These are phyloP conservation scores for Clunio marinus DNA, from an alignment of 2,888 invertebrate genomes.

Conservation along the genomic window DNA sequence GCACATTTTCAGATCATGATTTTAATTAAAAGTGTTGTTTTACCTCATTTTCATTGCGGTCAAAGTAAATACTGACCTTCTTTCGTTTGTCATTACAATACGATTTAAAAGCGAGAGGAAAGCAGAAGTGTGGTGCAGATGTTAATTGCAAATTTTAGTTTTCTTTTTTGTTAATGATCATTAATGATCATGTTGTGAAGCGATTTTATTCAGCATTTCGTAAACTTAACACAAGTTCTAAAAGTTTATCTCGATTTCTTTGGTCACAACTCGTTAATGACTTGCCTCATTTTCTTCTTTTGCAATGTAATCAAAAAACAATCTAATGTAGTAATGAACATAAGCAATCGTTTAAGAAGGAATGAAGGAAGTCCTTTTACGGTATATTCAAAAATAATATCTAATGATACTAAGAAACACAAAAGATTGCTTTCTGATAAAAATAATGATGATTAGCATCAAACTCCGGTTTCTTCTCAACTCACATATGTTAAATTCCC, in stretches of 20 bases:
- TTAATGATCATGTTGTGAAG: slow-evolving; percentile 8
- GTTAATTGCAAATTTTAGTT: not conserved
- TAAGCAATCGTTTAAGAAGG: not conserved
- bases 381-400: too few species aligned
- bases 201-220: not conserved
- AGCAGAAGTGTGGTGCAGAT: slow-evolving; percentile 9
- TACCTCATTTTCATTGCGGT: slow-evolving; percentile 18
- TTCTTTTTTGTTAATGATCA: not conserved
- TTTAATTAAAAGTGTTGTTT: slow-evolving; percentile 32
- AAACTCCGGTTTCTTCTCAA: too few species aligned
- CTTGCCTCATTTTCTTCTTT: slow-evolving; percentile 3
- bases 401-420: too few species aligned
- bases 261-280: not conserved
- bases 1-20: slow-evolving; percentile 34
- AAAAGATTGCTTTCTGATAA: too few species aligned
- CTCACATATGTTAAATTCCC: too few species aligned
- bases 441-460: too few species aligned
- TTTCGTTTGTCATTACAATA: slow-evolving; percentile 19
- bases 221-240: not conserved
- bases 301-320: not conserved
- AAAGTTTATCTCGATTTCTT: not conserved
- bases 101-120: not conserved
- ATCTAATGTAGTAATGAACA: slow-evolving; percentile 2
- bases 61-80: slow-evolving; percentile 33
- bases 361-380: not conserved